A percentile compares a stretch with the other conserved stretches of the same genome.
Conservation (phyloP, 2,113 vertebrate species). For the Apaloderma vittatum region DNA sequence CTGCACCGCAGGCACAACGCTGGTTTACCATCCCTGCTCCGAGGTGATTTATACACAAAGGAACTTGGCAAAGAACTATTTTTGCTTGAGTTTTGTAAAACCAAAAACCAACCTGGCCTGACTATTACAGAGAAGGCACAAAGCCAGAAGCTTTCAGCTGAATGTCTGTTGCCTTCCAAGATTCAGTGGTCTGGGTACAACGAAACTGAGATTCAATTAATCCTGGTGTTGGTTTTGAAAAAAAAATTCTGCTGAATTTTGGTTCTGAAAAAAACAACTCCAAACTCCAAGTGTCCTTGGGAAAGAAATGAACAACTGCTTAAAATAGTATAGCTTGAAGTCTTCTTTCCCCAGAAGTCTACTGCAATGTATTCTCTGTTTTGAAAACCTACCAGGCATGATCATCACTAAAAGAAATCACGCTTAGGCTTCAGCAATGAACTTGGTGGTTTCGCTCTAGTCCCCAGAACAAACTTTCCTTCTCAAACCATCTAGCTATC, state of each 20-base stretch:
- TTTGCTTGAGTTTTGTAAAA: not conserved
- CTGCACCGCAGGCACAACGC: rapidly evolving
- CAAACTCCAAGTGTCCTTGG: not conserved
- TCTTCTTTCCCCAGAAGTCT: not conserved
- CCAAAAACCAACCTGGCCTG: not conserved
- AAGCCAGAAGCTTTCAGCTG: slow-evolving; percentile 7
- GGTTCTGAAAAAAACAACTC: not conserved
- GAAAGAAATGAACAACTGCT: not conserved
- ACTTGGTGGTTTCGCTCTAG: not conserved
- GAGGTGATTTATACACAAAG: not conserved
- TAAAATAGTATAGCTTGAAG: not conserved
- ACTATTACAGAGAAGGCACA: not conserved
- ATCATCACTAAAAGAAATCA: not conserved
- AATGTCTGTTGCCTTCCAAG: not conserved
- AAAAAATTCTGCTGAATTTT: not conserved
- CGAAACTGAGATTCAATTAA: slow-evolving; percentile 18
- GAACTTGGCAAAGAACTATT: not conserved
- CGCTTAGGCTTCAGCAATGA: not conserved
- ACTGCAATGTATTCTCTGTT: not conserved
- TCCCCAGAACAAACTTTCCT: not conserved
- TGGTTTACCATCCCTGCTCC: not conserved
- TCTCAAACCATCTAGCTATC: not conserved
- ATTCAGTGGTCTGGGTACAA: not conserved
- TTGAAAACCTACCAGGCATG: not conserved
- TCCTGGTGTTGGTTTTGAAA: not conserved